Conservation (phyloP, 2,888 invertebrate genomes). For the Agonopterix subpropinquella region DNA sequence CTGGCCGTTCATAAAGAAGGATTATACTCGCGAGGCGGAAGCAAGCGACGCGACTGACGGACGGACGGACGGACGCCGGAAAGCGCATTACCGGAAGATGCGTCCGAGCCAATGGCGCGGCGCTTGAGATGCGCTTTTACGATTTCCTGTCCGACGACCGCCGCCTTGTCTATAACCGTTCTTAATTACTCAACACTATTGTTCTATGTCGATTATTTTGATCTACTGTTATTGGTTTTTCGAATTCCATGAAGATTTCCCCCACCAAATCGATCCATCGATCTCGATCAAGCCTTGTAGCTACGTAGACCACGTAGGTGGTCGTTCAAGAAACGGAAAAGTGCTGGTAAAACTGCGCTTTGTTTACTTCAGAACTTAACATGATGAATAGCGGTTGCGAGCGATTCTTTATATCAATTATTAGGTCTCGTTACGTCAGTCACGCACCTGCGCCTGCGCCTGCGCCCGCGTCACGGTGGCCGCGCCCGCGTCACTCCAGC, state of each 20-base stretch:
- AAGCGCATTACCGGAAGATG: slow-evolving; percentile 64
- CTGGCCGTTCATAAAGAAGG: slow-evolving; percentile 39
- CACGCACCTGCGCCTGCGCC: slow-evolving; percentile 34
- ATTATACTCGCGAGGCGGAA: slow-evolving; percentile 50
- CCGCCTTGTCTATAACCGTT: slow-evolving; percentile 31
- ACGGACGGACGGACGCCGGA: slow-evolving; percentile 50
- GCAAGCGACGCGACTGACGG: slow-evolving; percentile 37
- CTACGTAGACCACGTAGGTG: too few species aligned
- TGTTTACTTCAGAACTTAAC: too few species aligned
- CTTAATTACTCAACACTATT: slow-evolving; percentile 31
- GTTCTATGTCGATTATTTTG: slow-evolving; percentile 6
- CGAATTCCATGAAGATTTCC: too few species aligned
- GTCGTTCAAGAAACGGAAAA: too few species aligned
- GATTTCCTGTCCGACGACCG: slow-evolving; percentile 61
- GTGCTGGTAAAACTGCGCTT: background rate
- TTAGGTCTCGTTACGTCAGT: slow-evolving; percentile 20
- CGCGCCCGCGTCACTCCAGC: slow-evolving; percentile 40
- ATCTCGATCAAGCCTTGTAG: too few species aligned
- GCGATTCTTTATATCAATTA: slow-evolving; percentile 17
- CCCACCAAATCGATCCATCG: too few species aligned
- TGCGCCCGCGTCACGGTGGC: slow-evolving; percentile 38
- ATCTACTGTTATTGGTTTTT: background rate
- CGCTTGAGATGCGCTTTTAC: slow-evolving; percentile 68
- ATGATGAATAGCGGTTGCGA: background rate
- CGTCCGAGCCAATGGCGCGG: slow-evolving; percentile 38